Evolutionary conservation across 2,888 invertebrate species (phyloP), one percentile per base, ranked within the genome.

Genomic region (Diarsia mendica): DNA sequence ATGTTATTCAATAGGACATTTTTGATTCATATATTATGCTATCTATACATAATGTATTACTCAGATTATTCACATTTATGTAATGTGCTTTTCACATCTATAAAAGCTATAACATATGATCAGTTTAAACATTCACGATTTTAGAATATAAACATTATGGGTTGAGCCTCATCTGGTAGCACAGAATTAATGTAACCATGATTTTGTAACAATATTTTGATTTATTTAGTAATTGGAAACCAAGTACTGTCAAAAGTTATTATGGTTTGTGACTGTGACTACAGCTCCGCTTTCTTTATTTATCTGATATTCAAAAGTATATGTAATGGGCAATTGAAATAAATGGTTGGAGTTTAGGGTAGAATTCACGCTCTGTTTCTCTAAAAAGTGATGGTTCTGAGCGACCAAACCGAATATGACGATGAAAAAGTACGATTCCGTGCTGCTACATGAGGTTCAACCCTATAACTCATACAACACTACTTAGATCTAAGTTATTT

Each of bases 401-500:
- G 18, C 18, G 18, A 18, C 5, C 18, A 5, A 49, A 18, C 6
- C 18, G 18, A 1, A 18, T 23, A 23, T 23, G 23, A 28, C 9
- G 15, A 28, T 9, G 8, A 3, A 28, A 18, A 58, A 18, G 0
- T 58, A 3, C 18, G 1, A 18, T 28, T 9, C 28, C 18, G 8
- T 33, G 1, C 3, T 60, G 9, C 33, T 0, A 33, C 1, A 60
- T 33, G 18, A 60, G 33, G 10, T 60, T 11, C 60, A 60, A 33
- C 60, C 33, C 60, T 63, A 69, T 69, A 87, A 73, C 83, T 78
- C 79, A 46, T 49, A 60, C 15, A 66, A 63, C 18, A 74, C 73
- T 85, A 75, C 46, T 81, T 67, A 82, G 53, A 51, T 23, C 55
- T 86, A 58, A 71, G 65, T 85, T 79, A 83, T 82, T 81, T 65